Evolutionary conservation across 2,113 vertebrate species (phyloP).

Genomic region (Gorsachius goisagi): DNA sequence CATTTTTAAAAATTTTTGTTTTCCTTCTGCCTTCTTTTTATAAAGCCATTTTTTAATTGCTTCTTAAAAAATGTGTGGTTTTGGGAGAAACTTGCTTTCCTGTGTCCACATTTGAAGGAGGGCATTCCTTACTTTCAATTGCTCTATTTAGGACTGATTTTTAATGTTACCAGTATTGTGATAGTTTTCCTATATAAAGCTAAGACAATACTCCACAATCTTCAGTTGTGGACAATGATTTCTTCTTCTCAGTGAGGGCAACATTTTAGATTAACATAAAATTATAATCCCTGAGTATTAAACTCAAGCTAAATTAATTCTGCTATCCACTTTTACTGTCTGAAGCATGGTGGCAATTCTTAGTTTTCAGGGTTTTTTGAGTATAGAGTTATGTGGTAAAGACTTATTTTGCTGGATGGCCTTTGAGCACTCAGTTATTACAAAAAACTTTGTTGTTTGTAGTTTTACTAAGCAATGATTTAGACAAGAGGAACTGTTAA

Average conservation of each 20-base stretch:
- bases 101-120: not conserved
- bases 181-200: not conserved
- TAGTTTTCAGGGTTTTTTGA: not conserved
- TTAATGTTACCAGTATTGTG: not conserved
- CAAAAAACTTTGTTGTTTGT: not conserved
- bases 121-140: not conserved
- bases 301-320: not conserved
- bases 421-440: not conserved
- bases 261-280: not conserved
- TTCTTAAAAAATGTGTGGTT: not conserved
- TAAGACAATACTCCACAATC: not conserved
- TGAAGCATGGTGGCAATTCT: not conserved
- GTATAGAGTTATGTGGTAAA: not conserved
- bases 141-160: not conserved
- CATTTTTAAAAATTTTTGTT: not conserved
- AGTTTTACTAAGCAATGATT: not conserved
- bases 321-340: not conserved
- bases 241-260: not conserved
- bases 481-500: not conserved
- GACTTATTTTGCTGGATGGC: not conserved
- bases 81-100: not conserved
- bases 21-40: not conserved
- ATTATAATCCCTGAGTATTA: not conserved
- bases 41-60: not conserved
- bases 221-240: not conserved